These are phyloP conservation scores for Drosophila leontia DNA, from an alignment of 1,140 invertebrate species.

Conservation along the genomic window DNA sequence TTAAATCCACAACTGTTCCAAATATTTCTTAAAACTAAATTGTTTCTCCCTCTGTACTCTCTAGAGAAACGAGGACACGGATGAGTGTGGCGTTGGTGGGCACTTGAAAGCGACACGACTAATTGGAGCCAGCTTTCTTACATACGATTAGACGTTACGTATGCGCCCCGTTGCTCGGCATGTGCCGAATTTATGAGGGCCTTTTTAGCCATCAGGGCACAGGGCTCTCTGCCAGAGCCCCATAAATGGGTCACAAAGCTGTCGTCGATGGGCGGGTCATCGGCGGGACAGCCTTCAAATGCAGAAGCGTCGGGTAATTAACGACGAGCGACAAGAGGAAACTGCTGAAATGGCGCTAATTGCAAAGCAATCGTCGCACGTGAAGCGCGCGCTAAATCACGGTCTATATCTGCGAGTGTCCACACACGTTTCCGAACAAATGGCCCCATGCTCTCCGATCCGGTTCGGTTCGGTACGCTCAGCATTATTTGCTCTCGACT, in stretches of 20 bases:
- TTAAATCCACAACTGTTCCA: not conserved
- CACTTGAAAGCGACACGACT: conserved; percentile 75
- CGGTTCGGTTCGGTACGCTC: conserved; percentile 15
- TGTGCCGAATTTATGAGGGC: conserved; percentile 65
- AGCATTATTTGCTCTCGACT: conserved; percentile 55
- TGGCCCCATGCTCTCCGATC: conserved; percentile 20
- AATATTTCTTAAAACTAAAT: not conserved
- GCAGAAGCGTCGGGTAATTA: conserved; percentile 60
- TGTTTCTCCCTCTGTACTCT: conserved; percentile 2
- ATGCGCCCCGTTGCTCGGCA: conserved; percentile 63
- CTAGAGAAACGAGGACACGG: conserved; percentile 51
- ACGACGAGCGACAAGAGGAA: conserved; percentile 38
- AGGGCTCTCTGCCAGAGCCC: not conserved
- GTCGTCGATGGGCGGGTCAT: conserved; percentile 68
- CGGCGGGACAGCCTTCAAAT: conserved; percentile 43
- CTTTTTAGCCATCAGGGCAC: conserved; percentile 45
- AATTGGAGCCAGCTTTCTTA: conserved; percentile 73
- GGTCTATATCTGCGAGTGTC: conserved; percentile 20
- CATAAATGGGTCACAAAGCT: conserved; percentile 60
- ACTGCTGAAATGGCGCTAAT: conserved; percentile 79
- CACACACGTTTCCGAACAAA: conserved; percentile 35
- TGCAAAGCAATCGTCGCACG: conserved; percentile 76
- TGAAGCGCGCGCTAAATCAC: conserved; percentile 68
- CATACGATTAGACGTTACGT: conserved; percentile 56
- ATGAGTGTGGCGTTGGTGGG: conserved; percentile 51